A percentile compares a stretch with the other conserved stretches of the same genome.
Conservation (phyloP, 2,113 vertebrate genomes). For the Zosterops japonicus region DNA sequence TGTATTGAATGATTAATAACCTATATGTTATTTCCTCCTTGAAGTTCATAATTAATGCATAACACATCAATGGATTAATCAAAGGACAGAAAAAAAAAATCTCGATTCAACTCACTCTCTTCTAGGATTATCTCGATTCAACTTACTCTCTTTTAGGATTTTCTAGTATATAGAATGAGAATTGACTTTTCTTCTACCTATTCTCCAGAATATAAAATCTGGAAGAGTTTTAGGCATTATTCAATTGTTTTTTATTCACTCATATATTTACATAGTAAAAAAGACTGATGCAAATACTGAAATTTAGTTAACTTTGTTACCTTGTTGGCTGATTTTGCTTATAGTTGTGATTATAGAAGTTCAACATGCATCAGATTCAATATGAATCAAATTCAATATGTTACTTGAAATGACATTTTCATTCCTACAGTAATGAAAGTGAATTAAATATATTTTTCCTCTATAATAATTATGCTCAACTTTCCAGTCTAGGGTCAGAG, state of each 20-base stretch:
- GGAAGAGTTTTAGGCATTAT: background rate
- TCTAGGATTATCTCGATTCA: background rate
- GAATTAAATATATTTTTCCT: background rate
- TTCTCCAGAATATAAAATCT: background rate
- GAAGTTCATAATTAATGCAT: background rate
- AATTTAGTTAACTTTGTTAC: background rate
- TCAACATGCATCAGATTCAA: background rate
- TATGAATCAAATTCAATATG: background rate
- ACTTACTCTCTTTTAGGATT: background rate
- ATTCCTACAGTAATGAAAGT: background rate
- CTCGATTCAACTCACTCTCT: background rate
- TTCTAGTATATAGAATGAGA: background rate
- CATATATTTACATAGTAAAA: background rate
- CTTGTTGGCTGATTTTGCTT: background rate
- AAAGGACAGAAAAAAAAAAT: background rate
- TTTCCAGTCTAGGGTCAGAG: background rate
- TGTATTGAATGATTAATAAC: background rate
- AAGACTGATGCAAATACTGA: background rate
- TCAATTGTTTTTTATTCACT: background rate
- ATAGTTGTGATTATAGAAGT: background rate
- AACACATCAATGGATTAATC: background rate
- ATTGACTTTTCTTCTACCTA: background rate
- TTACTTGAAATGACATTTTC: background rate
- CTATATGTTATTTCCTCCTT: background rate
- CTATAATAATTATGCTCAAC: background rate